Base-by-base conservation (phyloP, 2,888 invertebrate genomes). In the Prosopocoilus inquinatus region DNA sequence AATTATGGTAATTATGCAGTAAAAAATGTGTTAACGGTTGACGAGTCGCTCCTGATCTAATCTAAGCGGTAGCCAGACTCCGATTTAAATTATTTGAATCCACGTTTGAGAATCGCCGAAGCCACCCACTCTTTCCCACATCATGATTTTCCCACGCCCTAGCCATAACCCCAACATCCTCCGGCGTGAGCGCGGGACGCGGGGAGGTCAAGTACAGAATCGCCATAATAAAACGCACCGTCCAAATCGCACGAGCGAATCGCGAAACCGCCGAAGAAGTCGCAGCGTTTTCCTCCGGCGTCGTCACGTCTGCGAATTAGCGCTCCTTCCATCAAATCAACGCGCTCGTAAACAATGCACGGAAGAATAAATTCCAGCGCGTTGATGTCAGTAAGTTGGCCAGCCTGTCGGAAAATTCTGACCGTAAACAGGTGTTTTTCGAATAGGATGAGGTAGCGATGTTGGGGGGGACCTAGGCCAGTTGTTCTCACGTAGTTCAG, bases 121-220 rank as follows among this genome's bases (percentile, higher is more conserved):
- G 80, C 81, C 85, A 86, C 87, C 87, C 86, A 86, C 87, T 87
- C 85, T 86, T 87, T 87, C 87, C 86, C 87, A 87, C 87, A 87
- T 85, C 84, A 84, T 83, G 83, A 79, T 81, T 86, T 87, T 87
- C 87, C 86, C 87, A 87, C 87, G 87, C 86, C 87, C 86, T 83
- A 81, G 82, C 82, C 81, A 81, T 86, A 86, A 86, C 86, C 85
- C 85, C 84, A 79, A 86, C 86, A 86, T 85, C 86, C 85, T 84
- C 61, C 59, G 60, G 61, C 59, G 58, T 50, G 48, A 51, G 57
- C 59, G 48, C 60, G 57, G 60, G 60, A 51, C 52, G 57, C 57
- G 57, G 60, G 55, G 55, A 20, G 13, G 20, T 15, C 38, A 41
- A 68, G 68, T 70, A 66, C 65, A 70, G 69, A 66, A 65, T 53